Conservation (phyloP, 2,888 invertebrate genomes). For the Dolichomitus sp. region DNA sequence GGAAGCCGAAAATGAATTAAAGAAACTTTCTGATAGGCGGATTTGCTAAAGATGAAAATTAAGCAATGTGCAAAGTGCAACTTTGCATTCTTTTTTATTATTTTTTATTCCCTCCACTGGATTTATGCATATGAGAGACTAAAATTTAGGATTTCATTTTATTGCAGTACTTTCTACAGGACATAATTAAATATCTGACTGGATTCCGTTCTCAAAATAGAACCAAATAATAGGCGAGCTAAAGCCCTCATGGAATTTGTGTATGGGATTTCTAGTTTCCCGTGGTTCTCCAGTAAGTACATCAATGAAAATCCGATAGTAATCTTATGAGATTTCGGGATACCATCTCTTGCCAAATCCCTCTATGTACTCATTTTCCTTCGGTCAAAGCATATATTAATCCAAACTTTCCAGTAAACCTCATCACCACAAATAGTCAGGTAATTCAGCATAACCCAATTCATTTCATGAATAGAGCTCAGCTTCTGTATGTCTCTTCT, state of each 20-base stretch:
- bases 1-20: too few relatives aligned
- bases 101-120: too few relatives aligned
- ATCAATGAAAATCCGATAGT: conserved; percentile 36
- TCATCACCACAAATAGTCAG: not conserved
- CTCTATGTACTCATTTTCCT: not conserved
- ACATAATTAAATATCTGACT: not conserved
- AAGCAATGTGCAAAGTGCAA: too few relatives aligned
- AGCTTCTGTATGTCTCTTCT: not conserved
- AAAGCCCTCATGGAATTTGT: not conserved
- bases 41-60: too few relatives aligned
- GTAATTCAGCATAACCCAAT: conserved; percentile 6
- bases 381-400: not conserved
- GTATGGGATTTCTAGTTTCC: not conserved
- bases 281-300: not conserved
- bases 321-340: conserved; percentile 10
- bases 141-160: not conserved
- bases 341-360: not conserved
- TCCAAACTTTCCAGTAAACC: conserved; percentile 17
- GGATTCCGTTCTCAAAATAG: not conserved
- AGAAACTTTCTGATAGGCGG: too few relatives aligned
- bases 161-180: not conserved
- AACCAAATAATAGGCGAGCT: not conserved
- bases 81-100: too few relatives aligned
- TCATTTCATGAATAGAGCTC: conserved; percentile 7
- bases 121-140: not conserved